phyloP scores from a whole-genome alignment of 2,888 invertebrate genomes.

The Tipula vernalis region DNA sequence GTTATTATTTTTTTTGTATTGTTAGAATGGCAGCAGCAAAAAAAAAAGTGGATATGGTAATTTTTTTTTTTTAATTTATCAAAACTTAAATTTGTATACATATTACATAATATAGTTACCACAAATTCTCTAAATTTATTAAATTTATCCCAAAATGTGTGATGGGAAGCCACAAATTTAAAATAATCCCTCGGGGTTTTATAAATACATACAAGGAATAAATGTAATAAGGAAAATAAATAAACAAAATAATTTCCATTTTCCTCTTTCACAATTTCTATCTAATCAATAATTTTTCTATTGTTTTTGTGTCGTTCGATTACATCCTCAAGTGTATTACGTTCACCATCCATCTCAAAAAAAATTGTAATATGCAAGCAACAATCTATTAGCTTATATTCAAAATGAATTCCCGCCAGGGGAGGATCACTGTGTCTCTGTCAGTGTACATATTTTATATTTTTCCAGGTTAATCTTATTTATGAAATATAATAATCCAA shows the following conservation, averaged over 20 bases:
- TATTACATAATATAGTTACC: neutral
- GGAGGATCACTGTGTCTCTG: neutral
- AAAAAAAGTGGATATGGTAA: neutral
- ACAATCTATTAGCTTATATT: neutral
- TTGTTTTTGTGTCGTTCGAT: neutral
- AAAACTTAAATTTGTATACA: neutral
- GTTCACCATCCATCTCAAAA: neutral
- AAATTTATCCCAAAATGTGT: neutral
- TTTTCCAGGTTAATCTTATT: neutral
- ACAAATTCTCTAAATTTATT: neutral
- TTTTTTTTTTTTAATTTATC: neutral
- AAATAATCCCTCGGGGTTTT: neutral
- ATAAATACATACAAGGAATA: neutral
- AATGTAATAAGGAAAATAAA: neutral
- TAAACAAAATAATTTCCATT: neutral
- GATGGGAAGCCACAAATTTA: neutral
- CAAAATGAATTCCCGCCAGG: neutral
- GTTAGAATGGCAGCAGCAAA: neutral
- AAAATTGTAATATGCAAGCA: neutral
- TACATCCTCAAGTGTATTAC: neutral
- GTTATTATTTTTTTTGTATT: neutral
- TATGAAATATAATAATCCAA: neutral
- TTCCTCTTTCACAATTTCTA: neutral
- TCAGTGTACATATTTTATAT: neutral
- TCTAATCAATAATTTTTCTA: neutral